Evolutionary conservation across 2,888 invertebrate genomes (phyloP).

Genomic region (Eulithis testata): DNA sequence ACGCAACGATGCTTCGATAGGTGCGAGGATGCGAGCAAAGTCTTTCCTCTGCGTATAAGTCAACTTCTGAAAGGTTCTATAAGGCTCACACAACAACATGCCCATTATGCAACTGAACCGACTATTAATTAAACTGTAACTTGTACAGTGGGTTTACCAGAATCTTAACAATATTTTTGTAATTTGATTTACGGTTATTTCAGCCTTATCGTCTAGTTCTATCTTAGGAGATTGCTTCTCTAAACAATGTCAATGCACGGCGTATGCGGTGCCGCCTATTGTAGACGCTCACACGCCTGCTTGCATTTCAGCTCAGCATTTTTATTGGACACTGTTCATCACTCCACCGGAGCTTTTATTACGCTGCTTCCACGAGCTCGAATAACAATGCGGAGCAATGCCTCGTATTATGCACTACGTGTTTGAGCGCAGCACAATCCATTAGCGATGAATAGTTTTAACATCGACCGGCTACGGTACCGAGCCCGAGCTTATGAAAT

Average conservation of each 20-base stretch:
- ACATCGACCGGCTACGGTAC: slow-evolving; percentile 33
- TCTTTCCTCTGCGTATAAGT: not conserved
- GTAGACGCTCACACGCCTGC: slow-evolving; percentile 60
- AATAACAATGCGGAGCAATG: slow-evolving; percentile 37
- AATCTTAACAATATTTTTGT: not conserved
- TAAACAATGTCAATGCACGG: slow-evolving; percentile 49
- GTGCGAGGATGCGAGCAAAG: slow-evolving; percentile 12
- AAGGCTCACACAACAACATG: too few species aligned
- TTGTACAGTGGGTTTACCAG: too few species aligned
- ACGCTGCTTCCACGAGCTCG: slow-evolving; percentile 28
- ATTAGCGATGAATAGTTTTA: slow-evolving; percentile 39
- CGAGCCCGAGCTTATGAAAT: slow-evolving; percentile 35
- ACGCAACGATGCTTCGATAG: slow-evolving; percentile 5
- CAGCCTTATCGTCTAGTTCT: not conserved
- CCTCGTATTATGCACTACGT: slow-evolving; percentile 35
- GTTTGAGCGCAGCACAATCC: slow-evolving; percentile 36
- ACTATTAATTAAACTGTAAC: too few species aligned
- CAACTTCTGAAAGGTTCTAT: not conserved
- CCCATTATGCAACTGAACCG: too few species aligned
- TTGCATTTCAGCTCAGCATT: slow-evolving; percentile 58
- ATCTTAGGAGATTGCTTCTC: not conserved
- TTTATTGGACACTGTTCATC: slow-evolving; percentile 54
- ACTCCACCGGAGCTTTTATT: slow-evolving; percentile 52
- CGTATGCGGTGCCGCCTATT: slow-evolving; percentile 50
- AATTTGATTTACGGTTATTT: not conserved